Conservation (phyloP, 2,888 invertebrate species). For the Noctua fimbriata region DNA sequence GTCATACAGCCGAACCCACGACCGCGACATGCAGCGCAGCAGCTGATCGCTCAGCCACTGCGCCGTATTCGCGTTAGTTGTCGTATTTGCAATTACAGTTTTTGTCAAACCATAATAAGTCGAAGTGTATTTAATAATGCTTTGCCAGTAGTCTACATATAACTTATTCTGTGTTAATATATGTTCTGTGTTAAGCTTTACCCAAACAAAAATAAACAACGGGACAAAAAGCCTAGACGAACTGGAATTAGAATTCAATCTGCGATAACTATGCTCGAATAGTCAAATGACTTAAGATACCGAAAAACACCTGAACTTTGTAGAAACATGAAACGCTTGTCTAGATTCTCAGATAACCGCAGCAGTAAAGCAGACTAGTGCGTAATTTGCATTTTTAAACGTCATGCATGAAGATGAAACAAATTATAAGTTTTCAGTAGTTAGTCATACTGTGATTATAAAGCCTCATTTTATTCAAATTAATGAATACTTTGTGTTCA, state of each 20-base stretch:
- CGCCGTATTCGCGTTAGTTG: too few relatives aligned
- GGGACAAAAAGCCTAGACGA: neutral
- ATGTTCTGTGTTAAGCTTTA: too few relatives aligned
- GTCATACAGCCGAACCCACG: too few relatives aligned
- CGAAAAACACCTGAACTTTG: neutral
- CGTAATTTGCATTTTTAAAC: neutral
- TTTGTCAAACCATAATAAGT: neutral
- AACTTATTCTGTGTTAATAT: neutral
- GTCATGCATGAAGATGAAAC: conserved; percentile 2
- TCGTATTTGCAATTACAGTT: neutral
- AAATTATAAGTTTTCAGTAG: conserved; percentile 37
- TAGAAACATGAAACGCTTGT: neutral
- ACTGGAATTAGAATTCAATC: neutral
- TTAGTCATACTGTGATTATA: conserved; percentile 10
- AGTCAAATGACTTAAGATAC: neutral
- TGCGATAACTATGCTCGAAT: neutral
- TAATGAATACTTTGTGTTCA: conserved; percentile 10
- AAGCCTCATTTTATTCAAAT: conserved; percentile 34
- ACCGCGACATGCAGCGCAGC: too few relatives aligned
- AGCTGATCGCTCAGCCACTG: too few relatives aligned
- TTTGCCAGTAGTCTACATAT: neutral
- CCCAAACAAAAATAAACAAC: neutral
- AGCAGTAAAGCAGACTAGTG: neutral
- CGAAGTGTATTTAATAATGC: neutral
- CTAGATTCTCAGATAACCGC: neutral